Percentiles rank a stretch among this genome's conserved stretches.
These are phyloP conservation scores for Ochotona princeps DNA, from an alignment of 2,113 vertebrate genomes.

Conservation along the genomic window DNA sequence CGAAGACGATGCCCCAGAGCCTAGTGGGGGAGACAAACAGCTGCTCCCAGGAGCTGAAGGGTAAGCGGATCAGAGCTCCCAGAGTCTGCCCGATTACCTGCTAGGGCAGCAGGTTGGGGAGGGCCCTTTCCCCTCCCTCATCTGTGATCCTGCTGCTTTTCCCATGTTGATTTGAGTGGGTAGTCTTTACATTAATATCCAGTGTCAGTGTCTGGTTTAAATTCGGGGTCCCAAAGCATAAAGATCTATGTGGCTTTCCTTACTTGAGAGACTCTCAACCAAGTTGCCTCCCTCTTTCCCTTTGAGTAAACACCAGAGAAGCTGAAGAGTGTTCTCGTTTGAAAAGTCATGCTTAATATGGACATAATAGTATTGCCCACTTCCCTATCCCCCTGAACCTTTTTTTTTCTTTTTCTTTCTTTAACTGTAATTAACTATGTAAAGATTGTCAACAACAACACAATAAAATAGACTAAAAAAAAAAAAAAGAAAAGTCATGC, in stretches of 20 bases:
- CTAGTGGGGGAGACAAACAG: constrained; percentile 90
- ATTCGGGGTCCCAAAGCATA: neutral
- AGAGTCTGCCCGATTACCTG: neutral
- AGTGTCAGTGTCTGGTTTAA: neutral
- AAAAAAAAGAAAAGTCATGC: neutral
- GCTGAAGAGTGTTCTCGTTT: neutral
- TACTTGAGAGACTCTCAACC: neutral
- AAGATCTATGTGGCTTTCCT: neutral
- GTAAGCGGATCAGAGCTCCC: constrained; percentile 84
- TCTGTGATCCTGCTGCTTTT: neutral
- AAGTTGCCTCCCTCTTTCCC: neutral
- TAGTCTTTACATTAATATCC: neutral
- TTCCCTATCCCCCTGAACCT: too few relatives aligned
- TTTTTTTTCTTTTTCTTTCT: too few relatives aligned
- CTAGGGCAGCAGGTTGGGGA: neutral
- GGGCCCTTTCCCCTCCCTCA: neutral
- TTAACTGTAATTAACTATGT: too few relatives aligned
- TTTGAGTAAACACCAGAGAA: neutral
- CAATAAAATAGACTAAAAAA: too few relatives aligned
- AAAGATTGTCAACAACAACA: too few relatives aligned
- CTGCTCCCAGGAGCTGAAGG: constrained; percentile 90
- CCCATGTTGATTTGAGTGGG: neutral
- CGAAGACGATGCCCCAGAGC: constrained; percentile 94
- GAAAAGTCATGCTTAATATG: neutral
- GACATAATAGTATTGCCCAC: too few relatives aligned